phyloP scores from a whole-genome alignment of 2,113 vertebrate species.

The Elaphurus davidianus region DNA sequence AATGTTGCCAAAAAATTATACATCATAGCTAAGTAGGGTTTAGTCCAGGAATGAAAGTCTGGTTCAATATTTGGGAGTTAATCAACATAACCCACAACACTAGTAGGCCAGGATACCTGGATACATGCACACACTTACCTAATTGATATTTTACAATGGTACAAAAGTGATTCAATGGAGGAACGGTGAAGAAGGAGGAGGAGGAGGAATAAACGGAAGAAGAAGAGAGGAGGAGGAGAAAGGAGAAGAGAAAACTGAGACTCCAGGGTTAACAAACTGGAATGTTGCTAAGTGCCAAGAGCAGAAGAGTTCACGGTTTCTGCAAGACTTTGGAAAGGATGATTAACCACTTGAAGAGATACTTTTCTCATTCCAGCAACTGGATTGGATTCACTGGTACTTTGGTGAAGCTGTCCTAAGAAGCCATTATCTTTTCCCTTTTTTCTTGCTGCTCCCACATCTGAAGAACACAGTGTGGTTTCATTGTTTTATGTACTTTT shows the following conservation, averaged over 20 bases:
- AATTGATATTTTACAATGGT: not conserved
- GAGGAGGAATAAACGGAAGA: not conserved
- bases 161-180: not conserved
- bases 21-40: not conserved
- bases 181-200: not conserved
- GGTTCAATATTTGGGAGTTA: not conserved
- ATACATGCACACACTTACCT: not conserved
- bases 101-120: not conserved
- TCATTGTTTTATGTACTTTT: constrained; percentile 68
- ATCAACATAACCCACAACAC: not conserved
- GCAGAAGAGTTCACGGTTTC: not conserved
- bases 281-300: not conserved
- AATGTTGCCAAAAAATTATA: not conserved
- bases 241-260: not conserved
- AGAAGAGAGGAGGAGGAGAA: not conserved
- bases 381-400: not conserved
- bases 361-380: not conserved
- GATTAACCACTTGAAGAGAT: not conserved
- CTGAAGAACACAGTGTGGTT: not conserved
- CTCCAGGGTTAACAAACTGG: not conserved
- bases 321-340: not conserved
- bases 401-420: not conserved
- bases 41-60: not conserved
- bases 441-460: not conserved
- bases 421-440: not conserved